These are phyloP conservation scores for Synanceia verrucosa DNA, from an alignment of 2,797 vertebrate species.

Conservation along the genomic window DNA sequence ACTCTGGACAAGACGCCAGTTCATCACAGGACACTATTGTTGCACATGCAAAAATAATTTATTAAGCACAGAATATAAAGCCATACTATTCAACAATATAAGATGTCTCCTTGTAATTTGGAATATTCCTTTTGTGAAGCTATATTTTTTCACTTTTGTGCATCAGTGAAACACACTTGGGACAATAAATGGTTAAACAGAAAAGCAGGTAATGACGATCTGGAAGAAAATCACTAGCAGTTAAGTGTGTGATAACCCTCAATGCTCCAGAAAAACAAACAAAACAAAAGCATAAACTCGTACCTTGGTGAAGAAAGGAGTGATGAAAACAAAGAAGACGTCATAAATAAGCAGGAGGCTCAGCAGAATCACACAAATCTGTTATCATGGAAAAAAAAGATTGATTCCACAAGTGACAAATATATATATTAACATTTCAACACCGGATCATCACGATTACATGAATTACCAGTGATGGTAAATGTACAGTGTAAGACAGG, in stretches of 20 bases:
- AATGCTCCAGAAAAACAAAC: neutral
- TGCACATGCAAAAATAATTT: too few species aligned
- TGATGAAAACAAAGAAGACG: slow-evolving; percentile 99
- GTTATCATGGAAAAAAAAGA: neutral
- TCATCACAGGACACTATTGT: too few species aligned
- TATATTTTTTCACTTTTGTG: neutral
- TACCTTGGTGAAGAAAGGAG: slow-evolving; percentile 91
- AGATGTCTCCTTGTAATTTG: neutral
- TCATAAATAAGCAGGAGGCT: slow-evolving; percentile 94
- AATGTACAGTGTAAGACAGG: neutral
- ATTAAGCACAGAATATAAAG: too few species aligned
- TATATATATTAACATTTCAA: neutral
- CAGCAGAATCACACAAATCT: slow-evolving; percentile 96
- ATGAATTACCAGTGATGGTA: neutral
- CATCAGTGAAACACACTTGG: neutral
- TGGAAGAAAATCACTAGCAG: neutral
- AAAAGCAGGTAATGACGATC: neutral
- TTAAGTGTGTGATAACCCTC: neutral
- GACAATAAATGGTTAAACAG: neutral
- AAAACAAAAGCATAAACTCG: neutral
- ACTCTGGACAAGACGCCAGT: too few species aligned
- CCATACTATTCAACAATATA: neutral
- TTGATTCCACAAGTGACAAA: neutral
- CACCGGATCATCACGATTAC: neutral
- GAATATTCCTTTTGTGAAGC: neutral